These are phyloP conservation scores for Sebastes trivittatus DNA, from an alignment of 2,797 vertebrate genomes.

Conservation along the genomic window DNA sequence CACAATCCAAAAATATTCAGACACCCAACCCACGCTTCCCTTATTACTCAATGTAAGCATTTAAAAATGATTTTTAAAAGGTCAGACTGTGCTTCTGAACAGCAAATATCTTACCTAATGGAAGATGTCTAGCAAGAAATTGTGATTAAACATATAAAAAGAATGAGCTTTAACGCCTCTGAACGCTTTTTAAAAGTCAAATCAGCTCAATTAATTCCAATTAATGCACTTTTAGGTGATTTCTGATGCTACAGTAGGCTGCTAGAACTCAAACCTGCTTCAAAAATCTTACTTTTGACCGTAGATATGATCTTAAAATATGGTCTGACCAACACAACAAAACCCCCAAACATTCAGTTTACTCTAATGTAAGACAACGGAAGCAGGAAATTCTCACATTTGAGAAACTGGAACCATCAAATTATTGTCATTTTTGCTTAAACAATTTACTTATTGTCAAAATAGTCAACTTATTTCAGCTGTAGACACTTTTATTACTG, in stretches of 20 bases:
- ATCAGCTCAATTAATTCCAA: background rate
- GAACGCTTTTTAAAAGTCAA: background rate
- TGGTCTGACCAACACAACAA: background rate
- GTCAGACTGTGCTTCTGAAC: background rate
- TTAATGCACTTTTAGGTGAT: background rate
- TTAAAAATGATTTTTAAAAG: constrained; percentile 18
- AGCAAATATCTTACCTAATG: background rate
- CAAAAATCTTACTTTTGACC: background rate
- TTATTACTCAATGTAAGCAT: constrained; percentile 61
- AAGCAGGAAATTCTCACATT: background rate
- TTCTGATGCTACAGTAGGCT: background rate
- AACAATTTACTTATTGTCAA: background rate
- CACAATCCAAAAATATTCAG: background rate
- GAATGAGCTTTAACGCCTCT: background rate
- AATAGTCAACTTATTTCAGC: background rate
- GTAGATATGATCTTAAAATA: background rate
- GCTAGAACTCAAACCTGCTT: background rate
- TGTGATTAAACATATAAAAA: background rate
- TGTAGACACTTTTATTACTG: background rate
- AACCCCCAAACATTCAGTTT: background rate
- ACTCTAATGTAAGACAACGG: background rate
- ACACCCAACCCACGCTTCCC: constrained; percentile 63
- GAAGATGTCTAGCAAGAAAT: background rate
- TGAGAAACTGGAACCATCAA: background rate
- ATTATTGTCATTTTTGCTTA: background rate